A percentile compares a stretch with the other conserved stretches of the same genome.
Evolutionary conservation across 2,888 invertebrate species (phyloP).

Genomic region (Scaptomyza cyrtandrae): DNA sequence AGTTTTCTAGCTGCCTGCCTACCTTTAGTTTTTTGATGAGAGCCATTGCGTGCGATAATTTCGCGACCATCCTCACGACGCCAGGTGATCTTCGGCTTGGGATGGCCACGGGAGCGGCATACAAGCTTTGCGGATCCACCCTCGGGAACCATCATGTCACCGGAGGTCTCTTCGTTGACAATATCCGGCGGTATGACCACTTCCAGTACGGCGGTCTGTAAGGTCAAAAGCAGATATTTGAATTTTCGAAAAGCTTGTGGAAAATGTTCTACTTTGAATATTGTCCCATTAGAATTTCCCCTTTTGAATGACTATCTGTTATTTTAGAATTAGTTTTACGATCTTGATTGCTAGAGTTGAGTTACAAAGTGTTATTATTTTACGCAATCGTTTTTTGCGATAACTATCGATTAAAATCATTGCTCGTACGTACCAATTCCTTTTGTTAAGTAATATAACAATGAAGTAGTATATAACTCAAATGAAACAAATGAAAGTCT

Average conservation of each 20-base stretch:
- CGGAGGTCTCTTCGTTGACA: conserved; percentile 94
- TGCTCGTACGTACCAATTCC: too few species aligned
- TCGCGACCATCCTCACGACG: conserved; percentile 93
- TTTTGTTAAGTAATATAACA: too few species aligned
- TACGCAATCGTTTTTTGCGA: too few species aligned
- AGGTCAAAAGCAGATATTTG: background rate
- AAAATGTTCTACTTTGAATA: too few species aligned
- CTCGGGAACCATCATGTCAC: conserved; percentile 97
- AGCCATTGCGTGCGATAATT: conserved; percentile 90
- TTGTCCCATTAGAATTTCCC: too few species aligned
- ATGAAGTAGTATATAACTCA: too few species aligned
- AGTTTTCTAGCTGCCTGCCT: conserved; percentile 30
- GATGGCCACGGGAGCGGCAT: conserved; percentile 93
- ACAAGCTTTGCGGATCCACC: conserved; percentile 94
- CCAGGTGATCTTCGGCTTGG: conserved; percentile 94
- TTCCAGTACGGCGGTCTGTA: conserved; percentile 92
- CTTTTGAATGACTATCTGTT: too few species aligned
- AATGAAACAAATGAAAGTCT: too few species aligned
- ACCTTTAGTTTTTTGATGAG: conserved; percentile 91
- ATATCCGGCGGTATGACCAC: conserved; percentile 97
- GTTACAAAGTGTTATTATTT: too few species aligned
- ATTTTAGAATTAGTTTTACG: too few species aligned
- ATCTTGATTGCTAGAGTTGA: too few species aligned
- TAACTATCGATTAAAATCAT: too few species aligned
- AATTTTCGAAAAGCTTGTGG: background rate